Base-by-base conservation (phyloP, 1,140 invertebrate species). In the Drosophila tsacasi region DNA sequence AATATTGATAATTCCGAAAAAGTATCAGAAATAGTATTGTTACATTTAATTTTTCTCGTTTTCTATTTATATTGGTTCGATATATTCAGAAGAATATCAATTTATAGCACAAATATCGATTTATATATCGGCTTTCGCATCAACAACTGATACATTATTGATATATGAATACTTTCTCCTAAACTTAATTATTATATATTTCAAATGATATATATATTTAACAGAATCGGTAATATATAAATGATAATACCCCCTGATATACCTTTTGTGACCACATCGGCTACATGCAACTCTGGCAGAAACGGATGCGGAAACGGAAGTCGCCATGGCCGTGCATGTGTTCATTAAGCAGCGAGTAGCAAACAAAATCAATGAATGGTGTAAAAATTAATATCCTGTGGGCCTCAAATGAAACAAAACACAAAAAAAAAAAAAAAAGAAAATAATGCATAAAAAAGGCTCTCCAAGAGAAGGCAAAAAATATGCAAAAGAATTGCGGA, bases 301-400 rank as follows among this genome's bases (percentile, higher is more conserved):
- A 76, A 37, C 83, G 83, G 79, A 83, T 79, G 61, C 73, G 79
- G 83, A 82, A 82, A 78, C 80, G 58, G 57, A 72, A 77, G 64
- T 66, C 44, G 83, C 40, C 65, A 68, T 21, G 23, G 25, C 54
- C 39, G 42, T 63, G 75, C 50, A 68, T 76, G 69, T 85, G 69
- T 89, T 89, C 85, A 89, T 89, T 89, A 90, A 64, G 74, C 80
- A 57, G 15, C 67, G 62, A 57, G 62, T 73, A 66, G 76, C 85
- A 73, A 79, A 79, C 85, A 75, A 81, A 92, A 89, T 82, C 91
- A 92, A 92, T 92, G 91, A 92, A 92, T 92, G 91, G 83, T 92
- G 91, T 92, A 92, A 92, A 92, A 92, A 92, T 92, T 92, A 92
- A 92, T 92, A 92, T 92, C 91, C 91, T 92, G 91, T 64, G 64